phyloP scores from a whole-genome alignment of 1,140 invertebrate species.

The Leptinotarsa lineolata region DNA sequence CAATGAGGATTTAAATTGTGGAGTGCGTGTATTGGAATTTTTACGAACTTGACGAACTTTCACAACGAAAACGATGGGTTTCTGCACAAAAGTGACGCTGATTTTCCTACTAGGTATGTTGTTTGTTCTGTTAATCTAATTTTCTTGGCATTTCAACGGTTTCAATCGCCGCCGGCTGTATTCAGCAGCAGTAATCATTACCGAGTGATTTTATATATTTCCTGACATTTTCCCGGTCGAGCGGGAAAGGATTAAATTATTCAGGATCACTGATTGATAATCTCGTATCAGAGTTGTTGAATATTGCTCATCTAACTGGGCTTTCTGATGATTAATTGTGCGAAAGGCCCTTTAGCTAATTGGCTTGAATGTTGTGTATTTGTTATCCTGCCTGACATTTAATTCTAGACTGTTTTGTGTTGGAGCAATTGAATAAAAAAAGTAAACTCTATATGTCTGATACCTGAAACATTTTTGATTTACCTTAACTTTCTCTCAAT shows the following conservation, averaged over 20 bases:
- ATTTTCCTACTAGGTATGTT: background rate
- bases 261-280: background rate
- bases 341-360: background rate
- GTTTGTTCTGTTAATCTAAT: background rate
- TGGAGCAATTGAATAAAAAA: no score
- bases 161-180: background rate
- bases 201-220: background rate
- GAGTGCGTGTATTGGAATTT: constrained; percentile 31
- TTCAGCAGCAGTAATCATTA: background rate
- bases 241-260: background rate
- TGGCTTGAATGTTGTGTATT: background rate
- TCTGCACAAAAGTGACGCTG: constrained; percentile 17
- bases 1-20: constrained; percentile 1
- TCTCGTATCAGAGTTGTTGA: background rate
- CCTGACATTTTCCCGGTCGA: background rate
- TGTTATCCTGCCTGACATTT: background rate
- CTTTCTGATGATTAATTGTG: background rate
- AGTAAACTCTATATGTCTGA: no score
- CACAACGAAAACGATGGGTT: constrained; percentile 17
- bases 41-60: constrained; percentile 32
- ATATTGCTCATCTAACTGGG: background rate
- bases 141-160: constrained; percentile 21
- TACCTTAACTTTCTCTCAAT: no score
- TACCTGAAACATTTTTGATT: no score
- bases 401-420: no score